Conservation (phyloP, 1,140 invertebrate species). For the Aphelenchoides besseyi region DNA sequence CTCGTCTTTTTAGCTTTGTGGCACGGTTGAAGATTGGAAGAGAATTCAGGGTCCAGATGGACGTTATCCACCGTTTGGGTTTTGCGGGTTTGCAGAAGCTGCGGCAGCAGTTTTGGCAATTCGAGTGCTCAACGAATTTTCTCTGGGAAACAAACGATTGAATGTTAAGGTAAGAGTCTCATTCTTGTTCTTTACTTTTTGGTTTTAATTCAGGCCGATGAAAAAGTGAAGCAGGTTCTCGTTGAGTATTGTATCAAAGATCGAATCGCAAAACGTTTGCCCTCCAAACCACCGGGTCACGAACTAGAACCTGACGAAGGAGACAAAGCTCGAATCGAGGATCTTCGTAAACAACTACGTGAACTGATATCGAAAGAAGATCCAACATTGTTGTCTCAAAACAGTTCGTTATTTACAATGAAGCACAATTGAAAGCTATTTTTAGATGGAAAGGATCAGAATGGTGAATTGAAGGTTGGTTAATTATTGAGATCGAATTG, state of each 20-base stretch:
- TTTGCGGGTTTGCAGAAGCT: conserved; percentile 91
- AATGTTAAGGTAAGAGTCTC: conserved; percentile 53
- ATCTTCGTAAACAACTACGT: conserved; percentile 18
- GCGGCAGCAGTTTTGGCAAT: conserved; percentile 90
- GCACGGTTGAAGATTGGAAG: conserved; percentile 91
- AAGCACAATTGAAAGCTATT: background rate
- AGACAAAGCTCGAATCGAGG: background rate
- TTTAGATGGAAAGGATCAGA: background rate
- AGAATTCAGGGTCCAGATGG: conserved; percentile 78
- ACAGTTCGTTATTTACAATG: background rate
- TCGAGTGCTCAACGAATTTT: conserved; percentile 84
- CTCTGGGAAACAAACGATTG: conserved; percentile 85
- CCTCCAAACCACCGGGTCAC: conserved; percentile 13
- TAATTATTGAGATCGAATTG: too few species aligned
- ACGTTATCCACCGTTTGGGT: conserved; percentile 82
- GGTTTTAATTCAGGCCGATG: conserved; percentile 46
- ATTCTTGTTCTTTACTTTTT: background rate
- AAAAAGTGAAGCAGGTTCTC: conserved; percentile 44
- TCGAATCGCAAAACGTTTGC: background rate
- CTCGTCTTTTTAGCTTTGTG: conserved; percentile 69
- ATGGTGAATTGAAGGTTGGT: background rate
- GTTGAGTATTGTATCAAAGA: conserved; percentile 25
- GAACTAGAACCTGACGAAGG: conserved; percentile 29
- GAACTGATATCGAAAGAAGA: conserved; percentile 28
- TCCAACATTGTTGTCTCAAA: conserved; percentile 12